Evolutionary conservation across 2,888 invertebrate species (phyloP).

Genomic region (Macropis europaea): DNA sequence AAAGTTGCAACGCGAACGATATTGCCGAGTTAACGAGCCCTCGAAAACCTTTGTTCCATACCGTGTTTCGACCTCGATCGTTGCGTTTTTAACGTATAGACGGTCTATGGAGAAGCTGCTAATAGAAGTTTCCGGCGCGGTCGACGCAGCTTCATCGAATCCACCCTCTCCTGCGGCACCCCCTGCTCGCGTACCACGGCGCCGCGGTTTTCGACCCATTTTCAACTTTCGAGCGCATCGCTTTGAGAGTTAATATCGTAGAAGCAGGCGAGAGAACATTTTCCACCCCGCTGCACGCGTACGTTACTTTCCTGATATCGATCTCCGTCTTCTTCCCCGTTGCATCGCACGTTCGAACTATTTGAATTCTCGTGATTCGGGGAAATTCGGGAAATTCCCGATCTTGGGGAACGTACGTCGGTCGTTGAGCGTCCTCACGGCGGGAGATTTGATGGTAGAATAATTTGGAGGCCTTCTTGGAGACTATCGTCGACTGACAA

Average conservation of each 20-base stretch:
- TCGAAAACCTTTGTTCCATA: neutral
- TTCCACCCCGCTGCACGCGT: neutral
- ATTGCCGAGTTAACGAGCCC: neutral
- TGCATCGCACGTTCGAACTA: neutral
- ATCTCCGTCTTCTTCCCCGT: constrained; percentile 4
- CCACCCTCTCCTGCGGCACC: neutral
- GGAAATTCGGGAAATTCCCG: neutral
- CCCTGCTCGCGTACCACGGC: neutral
- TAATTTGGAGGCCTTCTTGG: no score
- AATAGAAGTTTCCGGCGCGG: constrained; percentile 22
- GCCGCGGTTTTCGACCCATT: constrained; percentile 31
- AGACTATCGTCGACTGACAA: no score
- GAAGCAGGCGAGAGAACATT: neutral
- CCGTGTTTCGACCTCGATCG: neutral
- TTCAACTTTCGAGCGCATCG: constrained; percentile 24
- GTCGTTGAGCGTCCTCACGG: no score
- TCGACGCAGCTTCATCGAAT: neutral
- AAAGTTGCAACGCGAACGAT: neutral
- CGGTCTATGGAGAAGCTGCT: neutral
- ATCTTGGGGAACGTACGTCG: neutral
- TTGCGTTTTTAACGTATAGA: constrained; percentile 11
- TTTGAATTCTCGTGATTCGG: neutral
- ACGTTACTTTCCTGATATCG: neutral
- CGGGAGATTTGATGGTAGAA: no score
- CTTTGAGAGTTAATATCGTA: constrained; percentile 20